Evolutionary conservation across 2,797 vertebrate species (phyloP).

Genomic region (Cephalopachus bancanus): DNA sequence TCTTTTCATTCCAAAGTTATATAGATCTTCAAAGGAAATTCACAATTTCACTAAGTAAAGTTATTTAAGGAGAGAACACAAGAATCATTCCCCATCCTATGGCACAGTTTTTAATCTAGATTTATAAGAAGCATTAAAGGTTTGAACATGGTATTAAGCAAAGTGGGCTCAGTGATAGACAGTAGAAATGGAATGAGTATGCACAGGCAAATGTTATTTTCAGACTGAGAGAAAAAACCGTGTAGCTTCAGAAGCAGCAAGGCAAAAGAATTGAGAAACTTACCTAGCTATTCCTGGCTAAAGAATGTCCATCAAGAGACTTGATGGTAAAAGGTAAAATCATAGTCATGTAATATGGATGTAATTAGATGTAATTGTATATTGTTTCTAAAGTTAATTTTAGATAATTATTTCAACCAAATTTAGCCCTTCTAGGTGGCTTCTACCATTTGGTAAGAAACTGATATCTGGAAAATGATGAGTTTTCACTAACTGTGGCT

Average conservation of each 20-base stretch:
- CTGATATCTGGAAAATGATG: not conserved
- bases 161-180: conserved; percentile 1
- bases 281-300: not conserved
- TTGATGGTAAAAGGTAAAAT: conserved; percentile 54
- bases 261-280: not conserved
- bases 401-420: conserved; percentile 7
- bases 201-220: conserved; percentile 48
- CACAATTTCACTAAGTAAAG: not conserved
- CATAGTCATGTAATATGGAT: not conserved
- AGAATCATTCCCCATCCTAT: conserved; percentile 4
- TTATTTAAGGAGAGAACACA: conserved; percentile 25
- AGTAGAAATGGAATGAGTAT: conserved; percentile 41
- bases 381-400: conserved; percentile 55
- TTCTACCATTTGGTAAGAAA: not conserved
- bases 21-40: conserved; percentile 52
- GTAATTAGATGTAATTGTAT: not conserved
- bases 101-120: conserved; percentile 20
- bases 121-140: conserved; percentile 61
- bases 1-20: conserved; percentile 56
- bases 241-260: not conserved
- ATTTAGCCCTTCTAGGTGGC: conserved; percentile 17
- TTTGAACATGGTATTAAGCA: conserved; percentile 38
- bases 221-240: conserved; percentile 49
- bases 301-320: conserved; percentile 26
- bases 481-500: not conserved